These are phyloP conservation scores for Rhynchophorus ferrugineus DNA, from an alignment of 1,140 invertebrate genomes.

Conservation along the genomic window DNA sequence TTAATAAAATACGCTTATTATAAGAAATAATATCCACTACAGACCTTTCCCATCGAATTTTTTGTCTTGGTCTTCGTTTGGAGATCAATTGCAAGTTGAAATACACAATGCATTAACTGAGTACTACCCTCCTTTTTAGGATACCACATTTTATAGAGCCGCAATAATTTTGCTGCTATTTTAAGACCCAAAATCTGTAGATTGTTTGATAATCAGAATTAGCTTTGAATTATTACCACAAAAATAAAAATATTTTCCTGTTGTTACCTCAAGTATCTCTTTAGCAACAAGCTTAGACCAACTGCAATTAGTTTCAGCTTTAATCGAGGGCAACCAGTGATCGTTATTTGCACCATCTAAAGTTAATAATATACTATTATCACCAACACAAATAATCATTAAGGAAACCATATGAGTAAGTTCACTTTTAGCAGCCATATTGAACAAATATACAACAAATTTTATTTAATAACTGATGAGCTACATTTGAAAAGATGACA, in stretches of 20 bases:
- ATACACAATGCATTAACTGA: constrained; percentile 26
- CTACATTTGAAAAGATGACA: too few species aligned
- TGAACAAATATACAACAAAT: too few species aligned
- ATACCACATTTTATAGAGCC: constrained; percentile 28
- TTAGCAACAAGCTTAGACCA: constrained; percentile 24
- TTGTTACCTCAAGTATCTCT: constrained; percentile 23
- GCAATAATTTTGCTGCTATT: constrained; percentile 16
- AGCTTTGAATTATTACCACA: too few species aligned
- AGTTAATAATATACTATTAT: constrained; percentile 28
- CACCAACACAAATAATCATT: constrained; percentile 23
- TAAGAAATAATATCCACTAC: too few species aligned
- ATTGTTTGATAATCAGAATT: too few species aligned
- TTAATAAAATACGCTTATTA: too few species aligned
- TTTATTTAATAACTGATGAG: too few species aligned
- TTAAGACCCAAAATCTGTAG: constrained; percentile 24
- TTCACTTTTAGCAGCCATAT: constrained; percentile 6
- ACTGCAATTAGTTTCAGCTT: constrained; percentile 7
- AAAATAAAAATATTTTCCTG: too few species aligned
- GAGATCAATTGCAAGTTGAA: constrained; percentile 13
- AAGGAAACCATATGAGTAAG: constrained; percentile 26
- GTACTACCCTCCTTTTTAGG: constrained; percentile 10
- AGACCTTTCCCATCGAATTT: constrained; percentile 29
- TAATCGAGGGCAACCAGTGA: constrained; percentile 26
- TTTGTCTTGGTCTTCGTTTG: constrained; percentile 28
- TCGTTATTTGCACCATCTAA: constrained; percentile 26